These are phyloP conservation scores for Fratercula arctica DNA, from an alignment of 2,797 vertebrate genomes.

Conservation along the genomic window DNA sequence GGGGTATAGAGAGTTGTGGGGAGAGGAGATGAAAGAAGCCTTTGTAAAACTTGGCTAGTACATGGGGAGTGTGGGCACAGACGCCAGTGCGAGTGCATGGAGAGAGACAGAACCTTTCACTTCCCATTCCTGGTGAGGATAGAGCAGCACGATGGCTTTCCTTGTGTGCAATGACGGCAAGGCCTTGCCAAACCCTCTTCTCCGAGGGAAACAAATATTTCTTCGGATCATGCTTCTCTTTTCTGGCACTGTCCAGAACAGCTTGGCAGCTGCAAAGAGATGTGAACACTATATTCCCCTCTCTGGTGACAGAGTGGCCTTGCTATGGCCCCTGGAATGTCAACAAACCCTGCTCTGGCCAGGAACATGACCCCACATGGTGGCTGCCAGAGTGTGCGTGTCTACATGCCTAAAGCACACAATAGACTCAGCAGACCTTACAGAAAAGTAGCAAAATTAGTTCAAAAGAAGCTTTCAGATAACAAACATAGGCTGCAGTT, in stretches of 20 bases:
- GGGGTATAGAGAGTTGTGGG: background rate
- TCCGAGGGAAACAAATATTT: background rate
- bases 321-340: background rate
- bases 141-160: background rate
- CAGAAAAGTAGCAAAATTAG: background rate
- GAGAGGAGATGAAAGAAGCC: background rate
- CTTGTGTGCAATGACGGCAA: background rate
- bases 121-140: background rate
- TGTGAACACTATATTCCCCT: background rate
- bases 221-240: background rate
- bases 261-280: background rate
- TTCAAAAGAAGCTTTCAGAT: background rate
- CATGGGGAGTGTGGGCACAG: background rate
- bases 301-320: background rate
- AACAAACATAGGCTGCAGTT: background rate
- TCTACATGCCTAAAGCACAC: background rate
- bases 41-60: background rate
- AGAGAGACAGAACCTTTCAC: background rate
- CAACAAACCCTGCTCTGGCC: background rate
- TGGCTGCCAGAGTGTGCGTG: background rate
- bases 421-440: background rate
- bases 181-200: background rate
- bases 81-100: background rate
- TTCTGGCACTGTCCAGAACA: background rate
- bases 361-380: background rate